These are phyloP conservation scores for Ardeotis arabs DNA, from an alignment of 2,113 vertebrate species.

Conservation along the genomic window DNA sequence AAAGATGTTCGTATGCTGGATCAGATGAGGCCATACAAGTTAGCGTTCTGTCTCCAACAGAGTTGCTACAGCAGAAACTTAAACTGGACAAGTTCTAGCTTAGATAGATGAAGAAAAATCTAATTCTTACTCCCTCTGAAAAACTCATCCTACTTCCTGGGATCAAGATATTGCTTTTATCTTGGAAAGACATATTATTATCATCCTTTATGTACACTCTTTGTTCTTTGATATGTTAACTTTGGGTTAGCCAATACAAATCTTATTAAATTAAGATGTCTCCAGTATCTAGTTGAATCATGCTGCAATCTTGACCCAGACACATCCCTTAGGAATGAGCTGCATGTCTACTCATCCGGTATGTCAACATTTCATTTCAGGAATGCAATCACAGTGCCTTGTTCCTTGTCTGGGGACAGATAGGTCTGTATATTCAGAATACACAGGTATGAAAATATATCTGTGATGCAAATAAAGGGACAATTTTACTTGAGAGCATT, in stretches of 20 bases:
- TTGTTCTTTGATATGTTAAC: background rate
- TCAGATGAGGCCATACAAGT: background rate
- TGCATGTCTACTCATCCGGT: background rate
- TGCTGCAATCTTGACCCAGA: background rate
- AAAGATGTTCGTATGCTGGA: background rate
- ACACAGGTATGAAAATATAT: background rate
- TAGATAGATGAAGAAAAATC: background rate
- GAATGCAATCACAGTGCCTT: background rate
- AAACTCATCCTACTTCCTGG: background rate
- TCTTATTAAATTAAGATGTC: background rate
- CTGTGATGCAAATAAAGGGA: background rate
- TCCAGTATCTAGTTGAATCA: background rate
- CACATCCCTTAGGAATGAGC: background rate
- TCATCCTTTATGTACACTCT: background rate
- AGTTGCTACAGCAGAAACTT: background rate
- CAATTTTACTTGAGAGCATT: background rate
- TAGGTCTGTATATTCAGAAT: background rate
- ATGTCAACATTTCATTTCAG: background rate
- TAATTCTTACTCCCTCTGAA: background rate
- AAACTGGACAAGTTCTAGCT: background rate
- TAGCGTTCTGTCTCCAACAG: background rate
- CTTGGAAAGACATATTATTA: background rate
- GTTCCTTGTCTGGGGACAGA: background rate
- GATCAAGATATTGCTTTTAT: background rate
- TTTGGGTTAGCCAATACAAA: background rate